Conservation (phyloP, 2,113 vertebrate species). For the Promerops cafer region DNA sequence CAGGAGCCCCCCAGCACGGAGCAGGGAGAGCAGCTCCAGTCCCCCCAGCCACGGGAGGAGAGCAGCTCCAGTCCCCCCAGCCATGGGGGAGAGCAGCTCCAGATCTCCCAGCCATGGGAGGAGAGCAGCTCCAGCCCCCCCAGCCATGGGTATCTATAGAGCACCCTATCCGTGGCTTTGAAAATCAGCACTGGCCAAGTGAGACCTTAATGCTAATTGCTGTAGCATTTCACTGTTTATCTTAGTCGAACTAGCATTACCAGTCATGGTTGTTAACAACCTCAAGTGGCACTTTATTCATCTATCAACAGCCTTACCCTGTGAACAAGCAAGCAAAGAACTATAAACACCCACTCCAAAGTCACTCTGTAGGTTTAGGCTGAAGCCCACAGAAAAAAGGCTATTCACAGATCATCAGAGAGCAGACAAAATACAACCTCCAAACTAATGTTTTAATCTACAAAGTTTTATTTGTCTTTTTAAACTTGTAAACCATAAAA, state of each 20-base stretch:
- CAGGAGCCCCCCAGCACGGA: background rate
- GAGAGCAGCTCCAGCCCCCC: background rate
- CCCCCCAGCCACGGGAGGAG: background rate
- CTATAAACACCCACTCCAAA: constrained; percentile 61
- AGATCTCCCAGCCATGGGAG: background rate
- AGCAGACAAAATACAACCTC: constrained; percentile 45
- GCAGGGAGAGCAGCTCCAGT: background rate
- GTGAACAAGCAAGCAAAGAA: constrained; percentile 45
- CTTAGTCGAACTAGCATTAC: constrained; percentile 33
- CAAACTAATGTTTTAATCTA: constrained; percentile 37
- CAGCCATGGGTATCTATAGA: background rate
- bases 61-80: background rate
- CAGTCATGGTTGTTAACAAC: constrained; percentile 54
- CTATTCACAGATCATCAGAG: background rate
- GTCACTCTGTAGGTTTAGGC: constrained; percentile 27
- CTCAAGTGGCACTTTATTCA: constrained; percentile 64
- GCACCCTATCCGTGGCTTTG: background rate
- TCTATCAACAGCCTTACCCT: constrained; percentile 54
- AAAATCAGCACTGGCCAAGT: constrained; percentile 35
- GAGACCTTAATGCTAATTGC: constrained; percentile 43
- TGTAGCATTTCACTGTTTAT: constrained; percentile 40
- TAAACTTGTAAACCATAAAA: constrained; percentile 60
- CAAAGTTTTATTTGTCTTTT: constrained; percentile 63
- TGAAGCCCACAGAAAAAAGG: constrained; percentile 16
- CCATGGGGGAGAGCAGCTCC: background rate